Evolutionary conservation across 2,113 vertebrate genomes (phyloP).

Genomic region (Bungarus multicinctus): DNA sequence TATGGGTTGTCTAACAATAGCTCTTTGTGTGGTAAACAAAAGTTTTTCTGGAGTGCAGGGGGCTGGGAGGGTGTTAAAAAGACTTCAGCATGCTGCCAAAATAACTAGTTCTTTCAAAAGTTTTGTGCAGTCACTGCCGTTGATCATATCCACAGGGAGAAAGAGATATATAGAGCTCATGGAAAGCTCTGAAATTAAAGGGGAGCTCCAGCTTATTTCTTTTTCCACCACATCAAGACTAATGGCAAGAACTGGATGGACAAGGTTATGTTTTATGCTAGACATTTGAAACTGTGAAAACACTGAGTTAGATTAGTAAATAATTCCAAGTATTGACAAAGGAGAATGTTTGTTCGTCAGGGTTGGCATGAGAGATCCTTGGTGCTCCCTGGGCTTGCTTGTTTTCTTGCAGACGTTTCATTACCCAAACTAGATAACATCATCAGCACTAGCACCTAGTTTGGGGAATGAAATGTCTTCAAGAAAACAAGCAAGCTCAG

Average conservation of each 20-base stretch:
- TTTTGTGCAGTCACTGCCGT: conserved; percentile 22
- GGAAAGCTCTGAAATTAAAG: conserved; percentile 56
- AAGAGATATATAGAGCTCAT: conserved; percentile 46
- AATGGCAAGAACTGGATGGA: conserved; percentile 42
- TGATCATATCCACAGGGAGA: conserved; percentile 21
- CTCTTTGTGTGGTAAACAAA: neutral
- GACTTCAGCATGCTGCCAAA: conserved; percentile 34
- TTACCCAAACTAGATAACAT: neutral
- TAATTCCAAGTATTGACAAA: neutral
- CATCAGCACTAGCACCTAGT: neutral
- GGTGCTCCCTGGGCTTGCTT: neutral
- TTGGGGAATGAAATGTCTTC: neutral
- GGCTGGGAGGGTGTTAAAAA: neutral
- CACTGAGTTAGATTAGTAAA: conserved; percentile 7
- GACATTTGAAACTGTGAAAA: conserved; percentile 22
- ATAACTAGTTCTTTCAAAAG: neutral
- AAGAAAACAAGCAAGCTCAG: neutral
- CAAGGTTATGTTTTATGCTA: conserved; percentile 39
- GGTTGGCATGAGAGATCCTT: neutral
- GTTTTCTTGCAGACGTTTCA: neutral
- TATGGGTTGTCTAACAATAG: neutral
- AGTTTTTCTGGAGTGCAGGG: neutral
- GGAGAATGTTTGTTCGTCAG: neutral
- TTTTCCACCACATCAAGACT: conserved; percentile 35
- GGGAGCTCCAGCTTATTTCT: conserved; percentile 39